phyloP scores from a whole-genome alignment of 2,797 vertebrate species.

The Carduelis carduelis region DNA sequence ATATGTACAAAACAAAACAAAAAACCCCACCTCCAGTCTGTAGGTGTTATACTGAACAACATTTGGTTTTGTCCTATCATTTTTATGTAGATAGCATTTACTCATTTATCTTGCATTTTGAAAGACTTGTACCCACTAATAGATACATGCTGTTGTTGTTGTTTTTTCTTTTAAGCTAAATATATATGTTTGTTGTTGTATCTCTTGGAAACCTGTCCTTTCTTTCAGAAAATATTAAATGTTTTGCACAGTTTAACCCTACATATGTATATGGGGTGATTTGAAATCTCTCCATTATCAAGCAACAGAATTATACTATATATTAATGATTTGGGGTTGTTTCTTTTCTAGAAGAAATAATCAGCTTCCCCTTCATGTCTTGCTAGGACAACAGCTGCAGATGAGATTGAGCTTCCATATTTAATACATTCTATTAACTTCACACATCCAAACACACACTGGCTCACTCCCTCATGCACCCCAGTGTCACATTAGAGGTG shows the following conservation, averaged over 20 bases:
- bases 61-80: background rate
- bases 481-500: slow-evolving; percentile 62
- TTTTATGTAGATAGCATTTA: background rate
- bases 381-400: slow-evolving; percentile 50
- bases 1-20: background rate
- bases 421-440: slow-evolving; percentile 65
- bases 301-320: background rate
- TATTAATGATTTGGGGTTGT: background rate
- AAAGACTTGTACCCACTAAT: background rate
- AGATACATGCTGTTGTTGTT: background rate
- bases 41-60: background rate
- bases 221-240: background rate
- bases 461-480: background rate
- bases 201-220: background rate
- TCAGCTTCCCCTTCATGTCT: slow-evolving; percentile 7
- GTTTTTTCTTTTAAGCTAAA: background rate
- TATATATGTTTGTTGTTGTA: background rate
- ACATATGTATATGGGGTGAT: background rate
- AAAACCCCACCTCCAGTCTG: background rate
- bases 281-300: background rate
- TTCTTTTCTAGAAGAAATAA: slow-evolving; percentile 2
- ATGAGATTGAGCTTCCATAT: slow-evolving; percentile 56
- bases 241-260: background rate
- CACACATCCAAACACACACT: background rate
- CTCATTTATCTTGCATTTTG: background rate